Conservation (phyloP, 2,113 vertebrate species). For the Hydropotes inermis region DNA sequence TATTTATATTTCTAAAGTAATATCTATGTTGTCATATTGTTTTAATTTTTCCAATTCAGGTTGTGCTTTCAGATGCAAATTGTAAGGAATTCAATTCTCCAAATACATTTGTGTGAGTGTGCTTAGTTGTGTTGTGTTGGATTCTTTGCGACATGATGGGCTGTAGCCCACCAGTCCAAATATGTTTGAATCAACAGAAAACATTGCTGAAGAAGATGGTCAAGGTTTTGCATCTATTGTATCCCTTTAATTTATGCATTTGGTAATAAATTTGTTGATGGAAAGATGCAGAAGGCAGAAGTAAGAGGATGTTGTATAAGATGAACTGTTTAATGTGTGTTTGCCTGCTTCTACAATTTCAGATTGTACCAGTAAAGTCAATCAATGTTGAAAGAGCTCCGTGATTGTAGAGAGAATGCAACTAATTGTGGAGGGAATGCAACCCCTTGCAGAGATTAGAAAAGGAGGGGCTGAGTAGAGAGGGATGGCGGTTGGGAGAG, state of each 20-base stretch:
- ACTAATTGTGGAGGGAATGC: neutral
- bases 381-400: neutral
- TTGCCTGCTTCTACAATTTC: neutral
- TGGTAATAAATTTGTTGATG: neutral
- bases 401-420: neutral
- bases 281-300: neutral
- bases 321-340: neutral
- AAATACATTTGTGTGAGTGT: neutral
- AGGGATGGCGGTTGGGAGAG: neutral
- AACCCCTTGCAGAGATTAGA: neutral
- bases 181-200: neutral
- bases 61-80: neutral
- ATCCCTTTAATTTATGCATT: neutral
- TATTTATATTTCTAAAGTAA: neutral
- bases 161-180: neutral
- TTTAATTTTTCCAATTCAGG: neutral
- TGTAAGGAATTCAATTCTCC: neutral
- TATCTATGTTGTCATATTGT: neutral
- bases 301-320: neutral
- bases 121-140: neutral
- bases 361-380: neutral
- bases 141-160: neutral
- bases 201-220: neutral
- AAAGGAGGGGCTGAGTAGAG: neutral
- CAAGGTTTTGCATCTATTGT: neutral